Percentiles rank a stretch among this genome's conserved stretches.
phyloP scores from a whole-genome alignment of 2,113 vertebrate species.

The Lipotes vexillifer region DNA sequence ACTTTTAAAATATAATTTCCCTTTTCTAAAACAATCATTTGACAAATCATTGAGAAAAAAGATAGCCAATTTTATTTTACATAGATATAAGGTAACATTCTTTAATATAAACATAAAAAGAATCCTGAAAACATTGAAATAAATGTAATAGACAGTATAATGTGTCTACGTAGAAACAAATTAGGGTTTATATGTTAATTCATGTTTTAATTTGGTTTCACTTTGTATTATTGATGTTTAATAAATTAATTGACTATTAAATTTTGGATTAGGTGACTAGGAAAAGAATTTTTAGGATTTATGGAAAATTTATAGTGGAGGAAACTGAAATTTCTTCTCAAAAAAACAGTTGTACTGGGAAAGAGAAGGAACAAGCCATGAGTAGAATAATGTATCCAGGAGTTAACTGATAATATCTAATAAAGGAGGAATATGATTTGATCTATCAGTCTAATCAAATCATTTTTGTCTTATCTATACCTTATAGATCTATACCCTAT shows the following conservation, averaged over 20 bases:
- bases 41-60: neutral
- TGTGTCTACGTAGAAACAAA: neutral
- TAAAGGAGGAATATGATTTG: too few species aligned
- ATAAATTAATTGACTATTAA: neutral
- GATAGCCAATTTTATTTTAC: neutral
- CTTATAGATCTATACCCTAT: too few species aligned
- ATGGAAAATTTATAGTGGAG: neutral
- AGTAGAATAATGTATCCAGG: neutral
- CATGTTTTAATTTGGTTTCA: neutral
- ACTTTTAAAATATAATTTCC: neutral
- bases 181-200: neutral
- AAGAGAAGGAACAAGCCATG: neutral
- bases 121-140: neutral
- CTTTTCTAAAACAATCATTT: neutral
- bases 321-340: neutral
- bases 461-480: too few species aligned
- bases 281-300: neutral
- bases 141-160: neutral
- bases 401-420: too few species aligned
- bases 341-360: neutral
- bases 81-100: neutral
- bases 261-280: neutral
- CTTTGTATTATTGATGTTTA: neutral
- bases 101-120: neutral
- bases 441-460: too few species aligned